A percentile compares a stretch with the other conserved stretches of the same genome.
phyloP scores from a whole-genome alignment of 2,888 invertebrate genomes.

The Schizaphis graminum region DNA sequence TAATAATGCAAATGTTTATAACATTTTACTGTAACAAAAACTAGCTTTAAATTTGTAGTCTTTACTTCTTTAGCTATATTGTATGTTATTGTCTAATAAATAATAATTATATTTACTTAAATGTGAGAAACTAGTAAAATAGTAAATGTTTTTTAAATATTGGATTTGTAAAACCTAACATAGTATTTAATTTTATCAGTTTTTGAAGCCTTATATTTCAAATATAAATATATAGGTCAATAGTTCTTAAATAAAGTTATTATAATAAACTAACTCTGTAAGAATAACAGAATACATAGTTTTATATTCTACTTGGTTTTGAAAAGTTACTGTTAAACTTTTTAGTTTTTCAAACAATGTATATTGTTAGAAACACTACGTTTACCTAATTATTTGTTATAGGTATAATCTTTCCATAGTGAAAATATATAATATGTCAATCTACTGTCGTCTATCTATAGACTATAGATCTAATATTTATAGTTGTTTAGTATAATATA shows the following conservation, averaged over 20 bases:
- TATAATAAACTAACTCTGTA: background rate
- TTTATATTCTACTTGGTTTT: background rate
- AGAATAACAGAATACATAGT: background rate
- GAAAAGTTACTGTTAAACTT: background rate
- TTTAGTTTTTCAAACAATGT: background rate
- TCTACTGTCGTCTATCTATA: too few relatives aligned
- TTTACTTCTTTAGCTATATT: too few relatives aligned
- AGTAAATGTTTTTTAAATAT: background rate
- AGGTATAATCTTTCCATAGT: background rate
- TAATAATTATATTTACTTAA: background rate
- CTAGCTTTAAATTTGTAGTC: too few relatives aligned
- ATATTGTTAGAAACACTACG: background rate
- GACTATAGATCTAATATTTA: too few relatives aligned
- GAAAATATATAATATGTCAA: too few relatives aligned
- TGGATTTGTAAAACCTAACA: background rate
- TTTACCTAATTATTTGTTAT: background rate
- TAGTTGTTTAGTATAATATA: too few relatives aligned
- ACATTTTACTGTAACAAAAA: too few relatives aligned
- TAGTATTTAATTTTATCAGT: background rate
- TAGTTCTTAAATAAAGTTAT: background rate
- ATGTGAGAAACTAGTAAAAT: background rate
- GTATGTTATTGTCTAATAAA: background rate
- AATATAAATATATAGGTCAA: conserved; percentile 1
- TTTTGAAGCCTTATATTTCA: background rate
- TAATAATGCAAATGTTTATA: too few relatives aligned